Evolutionary conservation across 2,888 invertebrate genomes (phyloP), one percentile per base, ranked within the genome.

Genomic region (Amphimallon solstitiale): DNA sequence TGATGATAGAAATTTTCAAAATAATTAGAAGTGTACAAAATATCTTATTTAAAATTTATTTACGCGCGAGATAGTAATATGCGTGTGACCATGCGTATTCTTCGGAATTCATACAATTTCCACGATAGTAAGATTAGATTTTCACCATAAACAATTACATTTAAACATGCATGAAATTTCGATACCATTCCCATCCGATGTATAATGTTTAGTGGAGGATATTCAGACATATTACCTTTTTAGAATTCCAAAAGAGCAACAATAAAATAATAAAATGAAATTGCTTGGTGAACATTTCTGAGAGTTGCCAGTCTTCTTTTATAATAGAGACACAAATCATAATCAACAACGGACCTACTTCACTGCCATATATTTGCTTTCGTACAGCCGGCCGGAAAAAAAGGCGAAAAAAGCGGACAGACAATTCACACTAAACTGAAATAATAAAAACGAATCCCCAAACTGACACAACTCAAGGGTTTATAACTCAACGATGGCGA

Each of bases 391-490:
- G 43, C 23, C 4, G 43, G 17, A 59, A 43, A 38, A 54, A 12
- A 15, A 9, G 12, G 15, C 29, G 9, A 40, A 59, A 59, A 59
- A 45, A 40, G 10, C 29, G 34, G 17, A 14, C 7, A 29, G 56
- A 59, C 56, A 43, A 59, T 59, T 46, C 52, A 19, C 45, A 45
- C 52, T 54, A 64, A 64, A 56, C 52, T 52, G 54, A 54, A 43
- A 54, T 54, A 64, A 64, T 64, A 64, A 64, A 64, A 64, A 64
- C 46, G 54, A 21, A 56, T 64, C 54, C 54, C 54, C 45, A 17
- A 56, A 64, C 52, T 45, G 56, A 64, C 52, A 45, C 52, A 64
- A 64, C 54, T 64, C 64, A 52, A 64, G 64, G 46, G 52, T 64
- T 64, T 64, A 64, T 64, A 64, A 64, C 64, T 46, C 21, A 64